Percentiles rank a stretch among this genome's conserved stretches.
Evolutionary conservation across 2,113 vertebrate species (phyloP).

Genomic region (Callipepla californica): DNA sequence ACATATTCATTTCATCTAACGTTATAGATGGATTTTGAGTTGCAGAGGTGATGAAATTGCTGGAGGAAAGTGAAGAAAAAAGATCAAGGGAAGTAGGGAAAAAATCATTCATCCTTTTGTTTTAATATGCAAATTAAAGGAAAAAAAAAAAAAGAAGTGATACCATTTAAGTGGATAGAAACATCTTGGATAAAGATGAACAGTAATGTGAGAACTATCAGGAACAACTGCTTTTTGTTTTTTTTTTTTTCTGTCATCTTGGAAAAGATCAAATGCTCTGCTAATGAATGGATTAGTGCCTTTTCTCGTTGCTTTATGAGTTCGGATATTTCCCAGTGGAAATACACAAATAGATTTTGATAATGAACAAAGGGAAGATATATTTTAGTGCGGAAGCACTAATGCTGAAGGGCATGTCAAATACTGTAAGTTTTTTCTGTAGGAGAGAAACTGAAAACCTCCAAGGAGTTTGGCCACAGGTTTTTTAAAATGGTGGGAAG

Average conservation of each 20-base stretch:
- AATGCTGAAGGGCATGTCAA: conserved; percentile 53
- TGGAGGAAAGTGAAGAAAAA: neutral
- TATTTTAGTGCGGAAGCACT: conserved; percentile 39
- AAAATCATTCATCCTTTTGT: neutral
- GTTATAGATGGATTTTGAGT: neutral
- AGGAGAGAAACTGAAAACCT: neutral
- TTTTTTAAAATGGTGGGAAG: neutral
- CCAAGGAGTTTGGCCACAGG: conserved; percentile 22
- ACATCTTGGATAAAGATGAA: neutral
- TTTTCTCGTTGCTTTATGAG: conserved; percentile 22
- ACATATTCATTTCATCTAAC: neutral
- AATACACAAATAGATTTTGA: conserved; percentile 58
- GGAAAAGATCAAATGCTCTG: conserved; percentile 54
- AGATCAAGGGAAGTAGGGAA: neutral
- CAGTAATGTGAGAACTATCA: neutral
- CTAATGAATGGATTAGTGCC: conserved; percentile 55
- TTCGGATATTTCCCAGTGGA: conserved; percentile 58
- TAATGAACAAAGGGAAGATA: conserved; percentile 35
- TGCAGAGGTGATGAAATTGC: neutral
- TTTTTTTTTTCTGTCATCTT: conserved; percentile 6
- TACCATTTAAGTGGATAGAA: neutral
- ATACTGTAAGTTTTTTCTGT: neutral
- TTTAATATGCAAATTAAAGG: neutral
- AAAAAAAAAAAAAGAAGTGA: neutral
- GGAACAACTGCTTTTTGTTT: neutral